Conservation (phyloP, 2,888 invertebrate species). For the Leptogaster cylindrica region DNA sequence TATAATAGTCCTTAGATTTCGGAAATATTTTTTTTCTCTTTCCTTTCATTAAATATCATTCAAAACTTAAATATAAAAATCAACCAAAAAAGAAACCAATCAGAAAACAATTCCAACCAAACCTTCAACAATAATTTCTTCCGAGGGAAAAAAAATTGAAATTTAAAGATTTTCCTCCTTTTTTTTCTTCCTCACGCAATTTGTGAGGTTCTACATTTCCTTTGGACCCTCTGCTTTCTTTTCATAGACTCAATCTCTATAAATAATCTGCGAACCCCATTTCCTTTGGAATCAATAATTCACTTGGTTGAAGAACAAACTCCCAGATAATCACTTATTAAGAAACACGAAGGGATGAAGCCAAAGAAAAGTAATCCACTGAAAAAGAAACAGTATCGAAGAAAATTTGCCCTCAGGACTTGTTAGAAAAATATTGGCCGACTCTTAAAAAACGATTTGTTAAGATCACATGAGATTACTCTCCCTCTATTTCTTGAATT, state of each 20-base stretch:
- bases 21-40: no score
- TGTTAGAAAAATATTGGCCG: slow-evolving; percentile 37
- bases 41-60: no score
- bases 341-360: slow-evolving; percentile 21
- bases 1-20: no score
- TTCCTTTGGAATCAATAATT: slow-evolving; percentile 31
- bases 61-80: no score
- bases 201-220: slow-evolving; percentile 6
- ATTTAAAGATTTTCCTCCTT: no score
- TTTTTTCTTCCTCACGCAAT: no score
- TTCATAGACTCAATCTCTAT: slow-evolving; percentile 26
- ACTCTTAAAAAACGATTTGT: slow-evolving; percentile 42
- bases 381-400: slow-evolving; percentile 29
- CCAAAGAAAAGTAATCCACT: slow-evolving; percentile 23
- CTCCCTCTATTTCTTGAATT: slow-evolving; percentile 11
- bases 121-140: no score
- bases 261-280: slow-evolving; percentile 24
- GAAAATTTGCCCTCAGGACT: slow-evolving; percentile 19
- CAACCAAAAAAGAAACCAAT: no score
- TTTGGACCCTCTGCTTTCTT: slow-evolving; percentile 1
- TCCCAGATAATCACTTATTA: slow-evolving; percentile 41
- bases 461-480: slow-evolving; percentile 42
- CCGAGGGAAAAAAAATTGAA: no score
- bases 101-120: no score
- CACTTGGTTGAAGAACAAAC: slow-evolving; percentile 34